These are phyloP conservation scores for Megamerina dolium DNA, from an alignment of 2,888 invertebrate species.

Conservation along the genomic window DNA sequence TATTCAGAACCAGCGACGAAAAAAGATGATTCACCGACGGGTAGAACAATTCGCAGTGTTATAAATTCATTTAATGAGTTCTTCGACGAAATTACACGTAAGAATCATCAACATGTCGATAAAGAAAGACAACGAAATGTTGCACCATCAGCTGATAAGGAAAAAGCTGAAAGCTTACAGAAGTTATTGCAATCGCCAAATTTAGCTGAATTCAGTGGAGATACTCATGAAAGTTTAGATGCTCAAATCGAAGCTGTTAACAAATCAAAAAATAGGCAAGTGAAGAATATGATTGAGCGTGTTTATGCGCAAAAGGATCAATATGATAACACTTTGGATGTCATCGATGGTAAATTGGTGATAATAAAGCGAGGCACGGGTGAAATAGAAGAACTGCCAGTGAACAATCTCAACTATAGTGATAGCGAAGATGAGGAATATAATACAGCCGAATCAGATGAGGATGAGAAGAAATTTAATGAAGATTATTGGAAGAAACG, in stretches of 20 bases:
- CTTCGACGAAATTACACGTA: conserved; percentile 12
- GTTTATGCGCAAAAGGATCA: conserved; percentile 37
- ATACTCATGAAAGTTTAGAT: conserved; percentile 26
- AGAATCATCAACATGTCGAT: no score
- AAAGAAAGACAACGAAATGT: no score
- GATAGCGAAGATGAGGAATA: conserved; percentile 24
- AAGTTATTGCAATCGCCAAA: conserved; percentile 22
- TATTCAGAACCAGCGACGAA: conserved; percentile 19
- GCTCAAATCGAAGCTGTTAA: conserved; percentile 25
- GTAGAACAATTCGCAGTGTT: conserved; percentile 23
- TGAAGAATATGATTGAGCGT: conserved; percentile 27
- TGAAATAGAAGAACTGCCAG: conserved; percentile 30
- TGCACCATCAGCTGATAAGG: no score
- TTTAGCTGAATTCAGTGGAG: conserved; percentile 21
- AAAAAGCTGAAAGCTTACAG: conserved; percentile 25
- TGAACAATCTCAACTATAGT: conserved; percentile 8
- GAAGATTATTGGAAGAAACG: no score
- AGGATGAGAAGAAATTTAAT: conserved; percentile 5
- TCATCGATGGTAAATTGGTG: conserved; percentile 37
- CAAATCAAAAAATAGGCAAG: conserved; percentile 20
- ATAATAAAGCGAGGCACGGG: conserved; percentile 35
- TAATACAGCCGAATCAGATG: conserved; percentile 20
- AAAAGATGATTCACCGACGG: conserved; percentile 6
- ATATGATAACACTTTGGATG: conserved; percentile 37
- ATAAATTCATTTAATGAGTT: conserved; percentile 22